Conservation (phyloP, 2,888 invertebrate species). For the Andrena hattorfiana region DNA sequence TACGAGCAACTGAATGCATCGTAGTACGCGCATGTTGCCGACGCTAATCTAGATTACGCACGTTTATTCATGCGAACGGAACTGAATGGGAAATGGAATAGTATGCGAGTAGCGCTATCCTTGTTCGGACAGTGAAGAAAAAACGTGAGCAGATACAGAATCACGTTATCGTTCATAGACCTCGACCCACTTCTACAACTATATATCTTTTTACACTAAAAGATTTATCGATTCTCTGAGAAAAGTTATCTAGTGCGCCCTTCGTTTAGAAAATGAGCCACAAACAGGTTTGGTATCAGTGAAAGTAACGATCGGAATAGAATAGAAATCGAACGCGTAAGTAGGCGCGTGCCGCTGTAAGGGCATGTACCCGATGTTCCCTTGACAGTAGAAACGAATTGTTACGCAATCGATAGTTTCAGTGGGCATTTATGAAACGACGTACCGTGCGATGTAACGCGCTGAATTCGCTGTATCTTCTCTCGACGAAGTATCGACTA, state of each 20-base stretch:
- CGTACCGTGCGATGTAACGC: slow-evolving; percentile 86
- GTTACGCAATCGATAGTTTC: background rate
- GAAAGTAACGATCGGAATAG: background rate
- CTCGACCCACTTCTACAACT: background rate
- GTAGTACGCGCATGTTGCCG: slow-evolving; percentile 1
- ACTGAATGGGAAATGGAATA: slow-evolving; percentile 31
- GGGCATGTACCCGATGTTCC: background rate
- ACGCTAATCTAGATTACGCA: background rate
- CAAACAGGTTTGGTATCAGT: background rate
- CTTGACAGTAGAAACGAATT: background rate
- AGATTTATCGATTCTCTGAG: background rate
- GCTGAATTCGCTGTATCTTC: slow-evolving; percentile 87
- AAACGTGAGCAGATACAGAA: slow-evolving; percentile 3
- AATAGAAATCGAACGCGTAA: background rate
- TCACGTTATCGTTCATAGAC: background rate
- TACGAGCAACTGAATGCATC: slow-evolving; percentile 12
- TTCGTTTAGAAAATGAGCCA: background rate
- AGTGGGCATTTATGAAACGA: background rate
- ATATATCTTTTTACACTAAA: background rate
- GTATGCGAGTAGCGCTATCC: slow-evolving; percentile 1
- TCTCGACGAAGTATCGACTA: slow-evolving; percentile 85
- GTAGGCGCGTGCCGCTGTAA: background rate
- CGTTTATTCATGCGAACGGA: slow-evolving; percentile 35
- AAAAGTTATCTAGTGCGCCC: background rate
- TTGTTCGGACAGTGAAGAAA: slow-evolving; percentile 3